Conservation (phyloP, 2,113 vertebrate species). For the Anarhynchus alexandrinus region DNA sequence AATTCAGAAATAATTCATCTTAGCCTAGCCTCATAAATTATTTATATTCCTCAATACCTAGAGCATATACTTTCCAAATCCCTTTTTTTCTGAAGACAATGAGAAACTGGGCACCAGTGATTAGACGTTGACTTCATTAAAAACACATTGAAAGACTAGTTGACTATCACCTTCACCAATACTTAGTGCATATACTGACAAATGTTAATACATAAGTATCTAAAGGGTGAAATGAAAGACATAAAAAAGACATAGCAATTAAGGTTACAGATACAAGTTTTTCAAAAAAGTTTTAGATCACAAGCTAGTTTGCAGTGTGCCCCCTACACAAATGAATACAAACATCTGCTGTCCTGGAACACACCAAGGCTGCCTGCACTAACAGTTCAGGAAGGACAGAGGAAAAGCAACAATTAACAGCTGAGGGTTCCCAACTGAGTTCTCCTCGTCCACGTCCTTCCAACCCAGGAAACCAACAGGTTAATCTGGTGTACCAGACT, state of each 20-base stretch:
- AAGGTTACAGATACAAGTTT: background rate
- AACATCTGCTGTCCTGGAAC: background rate
- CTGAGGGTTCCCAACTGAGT: background rate
- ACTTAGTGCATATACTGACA: background rate
- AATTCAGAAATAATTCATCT: background rate
- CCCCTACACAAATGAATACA: background rate
- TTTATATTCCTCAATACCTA: background rate
- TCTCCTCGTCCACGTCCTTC: background rate
- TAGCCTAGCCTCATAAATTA: background rate
- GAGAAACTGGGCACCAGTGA: background rate
- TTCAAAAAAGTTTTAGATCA: background rate
- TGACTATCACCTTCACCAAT: background rate
- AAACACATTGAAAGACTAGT: background rate
- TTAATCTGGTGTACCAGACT: background rate
- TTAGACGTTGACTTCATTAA: background rate
- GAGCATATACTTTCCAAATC: background rate
- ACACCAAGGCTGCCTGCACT: background rate
- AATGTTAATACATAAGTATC: background rate
- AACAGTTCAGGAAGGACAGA: background rate
- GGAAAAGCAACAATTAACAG: background rate
- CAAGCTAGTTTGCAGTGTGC: background rate
- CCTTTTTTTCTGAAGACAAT: background rate
- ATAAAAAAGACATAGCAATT: background rate
- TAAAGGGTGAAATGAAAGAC: background rate
- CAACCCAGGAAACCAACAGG: background rate